Evolutionary conservation across 2,888 invertebrate genomes (phyloP), one percentile per base, ranked within the genome.

Genomic region (Podotricha telesiphe): DNA sequence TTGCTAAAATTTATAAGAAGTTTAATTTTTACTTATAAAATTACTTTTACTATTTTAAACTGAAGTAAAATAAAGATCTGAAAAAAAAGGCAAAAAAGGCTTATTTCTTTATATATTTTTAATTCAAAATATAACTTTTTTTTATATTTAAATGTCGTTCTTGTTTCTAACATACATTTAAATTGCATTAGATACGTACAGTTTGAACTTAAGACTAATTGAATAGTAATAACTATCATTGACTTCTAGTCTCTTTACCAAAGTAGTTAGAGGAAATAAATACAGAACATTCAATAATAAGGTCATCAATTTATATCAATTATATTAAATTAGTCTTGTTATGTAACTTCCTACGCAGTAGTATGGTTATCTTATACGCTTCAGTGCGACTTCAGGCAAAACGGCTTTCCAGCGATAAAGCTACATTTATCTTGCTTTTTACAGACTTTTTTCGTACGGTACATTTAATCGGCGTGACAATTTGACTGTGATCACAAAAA

Each of bases 391-490:
- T 19, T 58, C 59, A 59, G 28, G 50, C 66, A 50, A 55, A 59
- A 59, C 50, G 42, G 42, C 42, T 48, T 48, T 42, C 56, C 37
- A 66, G 66, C 53, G 7, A 67, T 67, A 55, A 67, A 62, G 37
- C 34, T 51, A 62, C 40, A 45, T 67, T 67, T 62, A 67, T 42
- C 55, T 55, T 62, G 53, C 34, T 61, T 55, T 67, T 67, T 61
- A 62, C 51, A 40, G 61, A 40, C 50, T 53, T 62, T 67, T 28
- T 67, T 67, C 62, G 19, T 67, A 67, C 62, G 55, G 47, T 37
- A 67, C 67, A 67, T 67, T 67, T 66, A 69, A 69, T 69, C 66
- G 56, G 42, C 65, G 61, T 65, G 69, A 20, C 50, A 34, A 62
- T 42, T 28, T 64, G 58, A 58, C 58, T 20, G 48, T 68, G 50